These are phyloP conservation scores for Proteles cristata DNA, from an alignment of 2,113 vertebrate genomes.

Conservation along the genomic window DNA sequence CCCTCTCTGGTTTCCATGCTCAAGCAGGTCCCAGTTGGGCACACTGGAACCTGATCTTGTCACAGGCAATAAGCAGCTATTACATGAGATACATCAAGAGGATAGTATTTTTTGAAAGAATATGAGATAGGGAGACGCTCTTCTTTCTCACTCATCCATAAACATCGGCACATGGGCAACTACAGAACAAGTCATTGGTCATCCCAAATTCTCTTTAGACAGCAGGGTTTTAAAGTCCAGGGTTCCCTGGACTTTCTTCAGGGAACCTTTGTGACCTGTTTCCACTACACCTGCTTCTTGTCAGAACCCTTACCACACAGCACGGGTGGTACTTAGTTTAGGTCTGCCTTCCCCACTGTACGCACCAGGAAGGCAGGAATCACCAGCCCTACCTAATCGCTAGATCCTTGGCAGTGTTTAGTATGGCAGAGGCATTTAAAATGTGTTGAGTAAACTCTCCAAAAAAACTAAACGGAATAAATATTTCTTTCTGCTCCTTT, in stretches of 20 bases:
- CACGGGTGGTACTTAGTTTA: background rate
- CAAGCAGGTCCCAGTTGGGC: background rate
- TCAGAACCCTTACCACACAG: background rate
- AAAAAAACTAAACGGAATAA: constrained; percentile 8
- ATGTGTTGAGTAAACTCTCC: background rate
- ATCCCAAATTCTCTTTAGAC: background rate
- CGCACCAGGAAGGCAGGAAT: background rate
- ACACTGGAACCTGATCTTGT: background rate
- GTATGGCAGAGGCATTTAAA: background rate
- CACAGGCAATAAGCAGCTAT: background rate
- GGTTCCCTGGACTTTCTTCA: background rate
- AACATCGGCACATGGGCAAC: constrained; percentile 9
- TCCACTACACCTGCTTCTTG: background rate
- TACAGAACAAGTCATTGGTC: background rate
- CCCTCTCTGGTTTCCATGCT: background rate
- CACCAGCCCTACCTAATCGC: background rate
- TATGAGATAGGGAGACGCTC: background rate
- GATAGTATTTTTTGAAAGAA: constrained; percentile 34
- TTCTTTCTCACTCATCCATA: background rate
- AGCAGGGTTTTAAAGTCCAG: constrained; percentile 2
- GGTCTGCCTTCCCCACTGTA: background rate
- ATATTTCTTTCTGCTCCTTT: background rate
- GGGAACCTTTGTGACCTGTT: background rate
- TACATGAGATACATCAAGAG: background rate
- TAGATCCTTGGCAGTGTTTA: background rate